These are phyloP conservation scores for Microtus oregoni DNA, from an alignment of 2,113 vertebrate species.

Conservation along the genomic window DNA sequence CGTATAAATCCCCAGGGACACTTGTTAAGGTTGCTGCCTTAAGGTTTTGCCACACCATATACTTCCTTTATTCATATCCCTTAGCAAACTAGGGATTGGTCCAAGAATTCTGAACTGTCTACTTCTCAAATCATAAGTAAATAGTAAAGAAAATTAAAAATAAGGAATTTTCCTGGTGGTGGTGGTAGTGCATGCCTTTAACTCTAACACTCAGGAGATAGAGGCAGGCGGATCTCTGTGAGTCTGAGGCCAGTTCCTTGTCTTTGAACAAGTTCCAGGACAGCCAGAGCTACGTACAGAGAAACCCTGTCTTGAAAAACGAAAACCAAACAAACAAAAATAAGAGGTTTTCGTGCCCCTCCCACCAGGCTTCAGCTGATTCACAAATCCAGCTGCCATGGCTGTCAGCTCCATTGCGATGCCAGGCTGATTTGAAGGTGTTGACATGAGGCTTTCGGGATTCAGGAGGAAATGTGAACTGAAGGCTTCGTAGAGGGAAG, in stretches of 20 bases:
- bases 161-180: too few relatives aligned
- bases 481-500: not conserved
- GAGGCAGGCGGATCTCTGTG: too few relatives aligned
- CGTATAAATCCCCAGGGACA: slow-evolving; percentile 29
- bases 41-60: not conserved
- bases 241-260: too few relatives aligned
- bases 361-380: not conserved
- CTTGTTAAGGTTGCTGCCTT: not conserved
- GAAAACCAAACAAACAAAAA: not conserved
- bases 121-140: slow-evolving; percentile 23
- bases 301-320: too few relatives aligned
- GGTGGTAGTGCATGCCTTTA: too few relatives aligned
- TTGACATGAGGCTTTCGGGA: not conserved
- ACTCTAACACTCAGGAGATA: too few relatives aligned
- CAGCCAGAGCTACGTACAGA: too few relatives aligned
- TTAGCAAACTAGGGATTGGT: not conserved
- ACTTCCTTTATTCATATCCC: slow-evolving; percentile 19
- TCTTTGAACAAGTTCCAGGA: too few relatives aligned
- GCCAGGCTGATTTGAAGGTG: slow-evolving; percentile 14
- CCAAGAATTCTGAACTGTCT: slow-evolving; percentile 23
- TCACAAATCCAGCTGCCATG: not conserved
- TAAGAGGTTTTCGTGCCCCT: not conserved
- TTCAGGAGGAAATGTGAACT: not conserved
- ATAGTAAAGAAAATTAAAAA: not conserved
- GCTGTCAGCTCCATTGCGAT: not conserved